Base-by-base conservation (phyloP, 2,113 vertebrate genomes). In the Lophius piscatorius region DNA sequence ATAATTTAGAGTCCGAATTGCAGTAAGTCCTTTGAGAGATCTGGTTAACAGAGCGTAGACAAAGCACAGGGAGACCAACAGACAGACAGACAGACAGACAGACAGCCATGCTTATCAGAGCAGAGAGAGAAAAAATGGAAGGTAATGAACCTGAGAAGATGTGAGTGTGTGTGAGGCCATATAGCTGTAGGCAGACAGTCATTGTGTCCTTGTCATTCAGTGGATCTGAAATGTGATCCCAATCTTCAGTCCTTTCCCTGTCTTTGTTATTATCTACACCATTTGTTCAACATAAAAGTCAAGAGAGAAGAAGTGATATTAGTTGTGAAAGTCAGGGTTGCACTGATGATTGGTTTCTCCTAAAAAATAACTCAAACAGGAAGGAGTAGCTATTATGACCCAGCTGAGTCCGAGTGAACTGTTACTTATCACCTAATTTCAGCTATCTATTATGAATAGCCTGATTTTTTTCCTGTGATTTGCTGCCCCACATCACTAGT, bases 41-140 rank as follows among this genome's bases (percentile, higher is more conserved):
- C 56, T 80, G 78, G 63, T 85, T 83, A 87, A 81, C 76, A 82
- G 82, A 84, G 79, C 74, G 10, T 34, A 71, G 69, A 79, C 17
- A 9, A 16, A 34, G 14, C 3, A 74, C 36, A 60, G 58, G 70
- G 49, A 71, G 52, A 55, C 66, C 57, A 17, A 63, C 69, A 66
- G 67, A 58, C 55, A 70, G 63, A 59, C 42, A 62, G 23, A 70
- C 17, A 26, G 44, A 58, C 47, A 56, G 16, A 72, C 31, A 42
- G 68, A 72, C 58, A 70, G 70, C 68, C 50, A 60, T 67, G 76
- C 69, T 83, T 86, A 86, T 86, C 74, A 86, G 80, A 82, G 85
- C 81, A 67, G 63, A 81, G 60, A 82, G 77, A 71, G 2, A 59
- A 39, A 76, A 51, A 81, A 71, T 52, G 26, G 54, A 60, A 69